Evolutionary conservation across 1,140 invertebrate species (phyloP), one percentile per base, ranked within the genome.

Genomic region (Pinna nobilis): DNA sequence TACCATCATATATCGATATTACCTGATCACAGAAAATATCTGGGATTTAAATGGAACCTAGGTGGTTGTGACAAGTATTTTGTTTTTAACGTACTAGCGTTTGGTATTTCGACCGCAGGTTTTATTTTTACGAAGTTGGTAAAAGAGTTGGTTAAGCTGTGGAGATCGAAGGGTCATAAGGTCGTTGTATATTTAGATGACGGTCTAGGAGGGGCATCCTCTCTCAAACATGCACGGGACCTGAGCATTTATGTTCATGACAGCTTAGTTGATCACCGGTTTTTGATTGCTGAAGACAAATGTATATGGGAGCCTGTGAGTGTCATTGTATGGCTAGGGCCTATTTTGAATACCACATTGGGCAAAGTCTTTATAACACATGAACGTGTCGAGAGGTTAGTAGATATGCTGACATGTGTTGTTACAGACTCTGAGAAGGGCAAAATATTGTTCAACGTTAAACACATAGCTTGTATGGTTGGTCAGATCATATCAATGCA

Each of bases 1-100:
- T 67, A 68, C 51, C 71, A 74, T 25, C 60, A 63, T 37, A 55
- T 69, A 28, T 33, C 41, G 39, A 61, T 74, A 37, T 51, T 60
- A n/a, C 6, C 9, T 13, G 53, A 39, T 2, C 49, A 67, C 28
- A 67, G n/a, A 67, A 57, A 25, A 41, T 63, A 35, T 13, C 9
- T 57, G 30, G 18, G 11, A 13, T 44, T 44, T n/a, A 44, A 13
- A 3, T 60, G 11, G 13, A 30, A 7, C 6, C 47, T 25, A 44
- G 30, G 47, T 7, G 32, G 60, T 11, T 5, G 47, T 3, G 7
- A 3, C 6, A 41, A 41, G 33, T 37, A 32, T 44, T 60, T 11
- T 15, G 9, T 60, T 25, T 44, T 44, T 44, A 44, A 25, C 39
- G 35, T 63, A 4, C 32, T 63, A 3, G 3, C 5, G 6, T 63